Evolutionary conservation across 2,888 invertebrate species (phyloP).

Genomic region (Cremastinae sp.): DNA sequence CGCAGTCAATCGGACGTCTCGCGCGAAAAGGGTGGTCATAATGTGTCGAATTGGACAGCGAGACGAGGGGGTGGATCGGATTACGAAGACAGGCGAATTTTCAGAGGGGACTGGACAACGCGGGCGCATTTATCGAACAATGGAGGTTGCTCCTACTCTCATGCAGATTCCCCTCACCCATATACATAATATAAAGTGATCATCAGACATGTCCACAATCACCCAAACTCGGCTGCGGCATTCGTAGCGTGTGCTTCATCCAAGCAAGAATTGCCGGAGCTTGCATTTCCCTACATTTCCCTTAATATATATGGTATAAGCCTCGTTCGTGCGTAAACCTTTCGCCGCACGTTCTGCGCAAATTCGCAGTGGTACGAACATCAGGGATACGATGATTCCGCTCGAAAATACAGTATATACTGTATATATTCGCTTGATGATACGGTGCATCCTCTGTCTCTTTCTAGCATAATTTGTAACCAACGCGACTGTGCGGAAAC

Average conservation of each 20-base stretch:
- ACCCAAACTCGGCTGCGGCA: constrained; percentile 67
- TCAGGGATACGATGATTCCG: constrained; percentile 39
- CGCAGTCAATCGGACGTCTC: constrained; percentile 35
- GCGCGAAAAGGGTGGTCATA: constrained; percentile 18
- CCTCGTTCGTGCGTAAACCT: constrained; percentile 51
- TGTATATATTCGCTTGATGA: constrained; percentile 54
- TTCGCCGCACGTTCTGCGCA: constrained; percentile 29
- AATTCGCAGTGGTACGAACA: constrained; percentile 22
- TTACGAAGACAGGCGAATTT: constrained; percentile 63
- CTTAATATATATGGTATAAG: constrained; percentile 6
- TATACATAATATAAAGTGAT: constrained; percentile 76
- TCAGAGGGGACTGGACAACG: constrained; percentile 68
- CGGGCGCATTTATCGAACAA: constrained; percentile 73
- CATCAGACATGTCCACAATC: constrained; percentile 71
- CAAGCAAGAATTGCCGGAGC: constrained; percentile 14
- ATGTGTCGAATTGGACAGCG: constrained; percentile 26
- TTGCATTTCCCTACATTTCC: not conserved
- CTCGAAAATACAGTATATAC: no score
- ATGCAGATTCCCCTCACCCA: constrained; percentile 73
- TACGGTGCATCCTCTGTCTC: constrained; percentile 36
- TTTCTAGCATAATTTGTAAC: constrained; percentile 46
- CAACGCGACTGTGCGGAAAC: constrained; percentile 49
- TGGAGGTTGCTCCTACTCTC: constrained; percentile 72
- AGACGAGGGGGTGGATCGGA: constrained; percentile 39
- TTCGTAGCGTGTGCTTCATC: constrained; percentile 38